Evolutionary conservation across 1,140 invertebrate species (phyloP).

Genomic region (Hyposmocoma kahamanoa): DNA sequence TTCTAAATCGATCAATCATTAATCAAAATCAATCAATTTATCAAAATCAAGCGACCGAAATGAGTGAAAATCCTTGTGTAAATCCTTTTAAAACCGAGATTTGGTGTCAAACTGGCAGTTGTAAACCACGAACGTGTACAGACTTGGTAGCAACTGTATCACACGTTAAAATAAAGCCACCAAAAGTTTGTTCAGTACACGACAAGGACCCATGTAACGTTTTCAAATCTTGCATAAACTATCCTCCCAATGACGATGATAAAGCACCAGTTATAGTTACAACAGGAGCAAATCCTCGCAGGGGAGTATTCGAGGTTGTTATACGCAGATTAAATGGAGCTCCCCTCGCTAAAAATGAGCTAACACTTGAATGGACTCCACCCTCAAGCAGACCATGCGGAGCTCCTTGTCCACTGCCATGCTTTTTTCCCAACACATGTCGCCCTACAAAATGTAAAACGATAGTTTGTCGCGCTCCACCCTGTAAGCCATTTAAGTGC

Average conservation of each 20-base stretch:
- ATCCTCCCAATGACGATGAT: slow-evolving; percentile 33
- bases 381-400: slow-evolving; percentile 12
- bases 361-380: slow-evolving; percentile 62
- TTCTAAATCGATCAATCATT: too few species aligned
- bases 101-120: too few species aligned
- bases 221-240: slow-evolving; percentile 40
- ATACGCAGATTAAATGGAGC: slow-evolving; percentile 52
- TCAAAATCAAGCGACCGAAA: too few species aligned
- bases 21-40: too few species aligned
- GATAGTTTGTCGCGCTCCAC: slow-evolving; percentile 30
- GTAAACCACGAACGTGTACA: too few species aligned
- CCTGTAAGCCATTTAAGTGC: slow-evolving; percentile 31
- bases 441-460: slow-evolving; percentile 42
- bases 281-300: slow-evolving; percentile 45
- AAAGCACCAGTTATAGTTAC: slow-evolving; percentile 46
- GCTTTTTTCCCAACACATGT: slow-evolving; percentile 11
- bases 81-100: too few species aligned
- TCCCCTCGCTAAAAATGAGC: slow-evolving; percentile 56
- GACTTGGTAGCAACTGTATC: slow-evolving; percentile 51
- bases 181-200: slow-evolving; percentile 43
- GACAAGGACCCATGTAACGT: slow-evolving; percentile 48
- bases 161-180: slow-evolving; percentile 49
- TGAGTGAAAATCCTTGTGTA: too few species aligned
- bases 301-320: slow-evolving; percentile 62
- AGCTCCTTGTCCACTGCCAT: background rate